Evolutionary conservation across 2,113 vertebrate species (phyloP).

Genomic region (Pteronura brasiliensis): DNA sequence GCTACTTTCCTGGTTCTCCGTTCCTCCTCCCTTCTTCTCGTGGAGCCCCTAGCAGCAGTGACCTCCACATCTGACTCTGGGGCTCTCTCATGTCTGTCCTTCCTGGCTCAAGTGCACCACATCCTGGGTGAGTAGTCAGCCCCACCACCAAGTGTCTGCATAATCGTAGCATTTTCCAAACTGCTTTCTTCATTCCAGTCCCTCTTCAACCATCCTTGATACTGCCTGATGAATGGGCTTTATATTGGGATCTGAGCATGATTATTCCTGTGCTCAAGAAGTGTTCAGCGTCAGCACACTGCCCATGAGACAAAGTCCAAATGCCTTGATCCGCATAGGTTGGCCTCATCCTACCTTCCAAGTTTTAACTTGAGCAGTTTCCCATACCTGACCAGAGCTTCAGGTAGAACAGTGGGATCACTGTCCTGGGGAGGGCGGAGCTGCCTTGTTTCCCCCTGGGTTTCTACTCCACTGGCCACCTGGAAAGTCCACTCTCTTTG

Average conservation of each 20-base stretch:
- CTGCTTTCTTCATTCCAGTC: background rate
- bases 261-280: background rate
- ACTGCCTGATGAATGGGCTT: background rate
- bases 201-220: background rate
- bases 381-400: background rate
- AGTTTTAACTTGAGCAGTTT: background rate
- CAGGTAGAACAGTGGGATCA: background rate
- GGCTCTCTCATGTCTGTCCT: background rate
- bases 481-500: background rate
- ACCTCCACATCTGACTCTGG: background rate
- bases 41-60: background rate
- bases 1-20: background rate
- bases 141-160: background rate
- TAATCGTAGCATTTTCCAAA: background rate
- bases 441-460: background rate
- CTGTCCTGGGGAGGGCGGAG: too few species aligned
- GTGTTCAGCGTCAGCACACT: background rate
- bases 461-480: background rate
- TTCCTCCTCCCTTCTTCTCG: background rate
- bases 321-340: background rate
- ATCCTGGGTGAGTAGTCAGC: background rate
- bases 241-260: background rate
- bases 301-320: background rate
- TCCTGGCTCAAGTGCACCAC: fast-evolving
- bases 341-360: background rate